Base-by-base conservation (phyloP, 2,888 invertebrate genomes). In the Quadriops clusia region DNA sequence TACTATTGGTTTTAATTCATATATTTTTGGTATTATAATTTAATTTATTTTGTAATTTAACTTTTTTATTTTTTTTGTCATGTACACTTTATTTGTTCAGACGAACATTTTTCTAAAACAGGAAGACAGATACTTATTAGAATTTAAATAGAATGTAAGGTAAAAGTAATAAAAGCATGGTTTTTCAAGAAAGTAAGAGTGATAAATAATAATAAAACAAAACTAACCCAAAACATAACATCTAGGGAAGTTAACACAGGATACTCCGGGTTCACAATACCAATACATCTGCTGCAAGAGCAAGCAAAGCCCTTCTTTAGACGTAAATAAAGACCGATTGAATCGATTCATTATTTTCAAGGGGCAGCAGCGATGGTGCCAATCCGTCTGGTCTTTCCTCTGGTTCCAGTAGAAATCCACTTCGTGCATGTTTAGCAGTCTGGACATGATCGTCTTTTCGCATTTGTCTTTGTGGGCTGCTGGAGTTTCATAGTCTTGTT, bases 381-480 rank as follows among this genome's bases (percentile, higher is more conserved):
- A 77, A 46, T 85, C 83, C 40, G 76, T 74, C 59, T 77, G 80
- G 42, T 90, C 89, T 35, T 83, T 74, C 41, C 84, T 77, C 32
- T 85, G 77, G 25, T 87, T 87, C 90, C 93, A 93, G 17, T 91
- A 70, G 46, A 93, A 85, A 49, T 90, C 85, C 2, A 87, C 82
- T 1, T 79, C 74, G 45, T 79, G 74, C 47, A 81, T 77, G 45
- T 78, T 76, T 50, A 89, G 68, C 57, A 87, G 78, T 44, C 84
- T 70, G 3, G 77, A 81, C 50, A 83, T 69, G 28, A 58, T 48
- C 5, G 44, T 44, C 17, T 73, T 65, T 53, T 82, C 81, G 28
- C 78, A 74, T 60, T 72, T 77, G 3, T 69, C 63, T 5, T 73
- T 59, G 42, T 70, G 68, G 33, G 49, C 53, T 9, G 54, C 39